phyloP scores from a whole-genome alignment of 1,140 invertebrate genomes.

The Neelides sp. region DNA sequence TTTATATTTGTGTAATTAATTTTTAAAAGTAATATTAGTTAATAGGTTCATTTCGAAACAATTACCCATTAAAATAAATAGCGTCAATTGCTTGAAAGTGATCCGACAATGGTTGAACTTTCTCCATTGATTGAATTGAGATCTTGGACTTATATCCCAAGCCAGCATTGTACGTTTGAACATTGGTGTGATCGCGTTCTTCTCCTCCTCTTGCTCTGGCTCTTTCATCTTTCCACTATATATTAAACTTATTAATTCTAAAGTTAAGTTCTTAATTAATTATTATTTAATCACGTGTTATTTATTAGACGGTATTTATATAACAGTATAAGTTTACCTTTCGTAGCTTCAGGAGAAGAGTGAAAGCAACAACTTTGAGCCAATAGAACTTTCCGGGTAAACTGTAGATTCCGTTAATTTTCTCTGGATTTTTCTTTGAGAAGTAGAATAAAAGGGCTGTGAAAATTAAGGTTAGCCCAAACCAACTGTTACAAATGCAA shows the following conservation, averaged over 20 bases:
- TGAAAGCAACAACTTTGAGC: conserved; percentile 46
- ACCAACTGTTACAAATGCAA: no score
- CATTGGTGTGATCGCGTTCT: conserved; percentile 20
- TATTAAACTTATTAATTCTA: background rate
- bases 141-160: conserved; percentile 40
- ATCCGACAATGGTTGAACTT: conserved; percentile 44
- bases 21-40: no score
- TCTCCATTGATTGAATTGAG: conserved; percentile 43
- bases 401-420: conserved; percentile 46
- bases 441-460: conserved; percentile 7
- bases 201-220: conserved; percentile 1
- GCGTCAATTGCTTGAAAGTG: conserved; percentile 50
- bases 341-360: conserved; percentile 42
- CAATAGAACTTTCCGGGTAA: conserved; percentile 49
- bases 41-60: no score
- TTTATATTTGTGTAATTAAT: no score
- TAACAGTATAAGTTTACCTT: conserved; percentile 36
- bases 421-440: conserved; percentile 34
- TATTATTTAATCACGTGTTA: background rate
- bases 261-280: background rate
- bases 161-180: conserved; percentile 34
- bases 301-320: background rate
- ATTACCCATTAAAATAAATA: conserved; percentile 47
- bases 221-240: conserved; percentile 26
- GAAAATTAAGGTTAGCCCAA: background rate